Base-by-base conservation (phyloP, 1,140 invertebrate species). In the Octopus bimaculoides region DNA sequence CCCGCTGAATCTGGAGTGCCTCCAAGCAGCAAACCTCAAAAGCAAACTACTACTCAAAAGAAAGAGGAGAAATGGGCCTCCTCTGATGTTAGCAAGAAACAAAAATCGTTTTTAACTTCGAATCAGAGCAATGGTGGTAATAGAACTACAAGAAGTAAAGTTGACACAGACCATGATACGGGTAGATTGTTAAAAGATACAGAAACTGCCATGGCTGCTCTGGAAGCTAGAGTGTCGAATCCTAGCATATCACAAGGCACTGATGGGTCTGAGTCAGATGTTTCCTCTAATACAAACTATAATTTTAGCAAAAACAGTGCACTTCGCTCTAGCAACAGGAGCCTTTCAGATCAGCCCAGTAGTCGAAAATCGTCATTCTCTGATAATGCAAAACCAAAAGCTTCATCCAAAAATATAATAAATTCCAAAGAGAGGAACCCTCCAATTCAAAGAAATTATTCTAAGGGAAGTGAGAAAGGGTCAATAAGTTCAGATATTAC, bases 111-210 rank as follows among this genome's bases (percentile, higher is more conserved):
- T 14, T n/a, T 14, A 14, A n/a, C 66, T 12, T 71, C 66, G 17
- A 71, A 20, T 71, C 66, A 71, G 12, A 69, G 75, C 66, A 77
- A 55, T 52, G 75, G 73, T 20, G 75, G 75, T 74, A 77, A 55
- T 52, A 75, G 73, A 52, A 77, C 79, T 75, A 78, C 80, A 6
- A 71, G 14, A 71, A 71, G 17, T n/a, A 71, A 71, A 71, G 17
- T 71, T n/a, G 66, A 71, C 66, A 6, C 66, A 6, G 66, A 71
- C 14, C 6, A 14, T 5, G 91, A 92, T 79, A 92, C 92, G 9
- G 90, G 92, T 83, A 87, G 89, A 75, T 89, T 91, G 80, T 84
- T 92, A 10, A 89, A 89, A 61, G 90, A 92, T 77, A 93, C 92
- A 66, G 91, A 92, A 84, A 88, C 89, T 83, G 90, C 92, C 77